Conservation (phyloP, 1,140 invertebrate genomes). For the Ladona fulva region DNA sequence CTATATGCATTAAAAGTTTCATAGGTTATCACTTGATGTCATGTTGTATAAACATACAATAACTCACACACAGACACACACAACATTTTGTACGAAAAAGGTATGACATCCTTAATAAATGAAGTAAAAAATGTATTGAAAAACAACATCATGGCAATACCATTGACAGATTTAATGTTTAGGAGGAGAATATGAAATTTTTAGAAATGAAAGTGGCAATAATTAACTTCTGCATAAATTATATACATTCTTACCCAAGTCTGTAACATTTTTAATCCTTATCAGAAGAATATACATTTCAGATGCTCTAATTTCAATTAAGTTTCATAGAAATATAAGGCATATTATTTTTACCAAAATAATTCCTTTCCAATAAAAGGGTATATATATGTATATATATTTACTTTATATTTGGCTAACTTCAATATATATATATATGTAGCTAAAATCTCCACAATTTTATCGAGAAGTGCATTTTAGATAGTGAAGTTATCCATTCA, state of each 20-base stretch:
- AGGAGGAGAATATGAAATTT: background rate
- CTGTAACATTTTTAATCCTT: background rate
- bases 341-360: slow-evolving; percentile 9
- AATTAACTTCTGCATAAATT: too few species aligned
- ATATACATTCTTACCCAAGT: too few species aligned
- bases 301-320: background rate
- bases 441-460: background rate
- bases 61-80: too few species aligned
- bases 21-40: too few species aligned
- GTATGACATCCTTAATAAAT: background rate
- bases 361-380: slow-evolving; percentile 2
- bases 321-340: slow-evolving; percentile 3
- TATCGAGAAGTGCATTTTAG: background rate
- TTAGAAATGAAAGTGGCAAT: background rate
- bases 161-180: background rate
- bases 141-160: background rate
- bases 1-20: too few species aligned
- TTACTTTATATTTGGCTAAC: background rate
- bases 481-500: background rate
- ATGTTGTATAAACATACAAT: too few species aligned
- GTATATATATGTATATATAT: background rate
- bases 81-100: too few species aligned
- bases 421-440: too few species aligned
- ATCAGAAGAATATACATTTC: background rate
- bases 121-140: background rate